phyloP scores from a whole-genome alignment of 2,113 vertebrate genomes.

The Butastur rufipennis region DNA sequence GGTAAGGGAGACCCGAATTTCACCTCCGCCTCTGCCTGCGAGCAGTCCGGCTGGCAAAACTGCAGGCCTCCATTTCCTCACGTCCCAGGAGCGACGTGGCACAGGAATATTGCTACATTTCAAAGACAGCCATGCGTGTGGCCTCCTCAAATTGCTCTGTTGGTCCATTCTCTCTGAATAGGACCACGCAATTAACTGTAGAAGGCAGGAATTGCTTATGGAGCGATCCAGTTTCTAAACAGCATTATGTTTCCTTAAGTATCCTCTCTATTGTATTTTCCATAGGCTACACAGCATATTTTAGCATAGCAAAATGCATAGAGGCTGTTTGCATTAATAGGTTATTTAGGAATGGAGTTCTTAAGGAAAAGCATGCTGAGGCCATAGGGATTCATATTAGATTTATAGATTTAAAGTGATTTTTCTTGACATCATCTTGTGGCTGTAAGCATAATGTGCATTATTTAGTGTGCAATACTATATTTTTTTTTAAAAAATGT shows the following conservation, averaged over 20 bases:
- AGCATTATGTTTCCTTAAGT: neutral
- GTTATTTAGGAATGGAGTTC: neutral
- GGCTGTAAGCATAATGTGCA: neutral
- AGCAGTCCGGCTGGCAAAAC: neutral
- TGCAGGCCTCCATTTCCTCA: neutral
- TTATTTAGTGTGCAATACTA: neutral
- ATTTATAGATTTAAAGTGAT: neutral
- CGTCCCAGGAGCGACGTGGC: neutral
- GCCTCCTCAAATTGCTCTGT: neutral
- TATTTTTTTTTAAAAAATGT: neutral
- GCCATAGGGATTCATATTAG: neutral
- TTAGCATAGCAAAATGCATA: neutral
- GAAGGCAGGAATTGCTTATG: neutral
- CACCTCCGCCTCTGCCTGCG: neutral
- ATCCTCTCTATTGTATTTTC: neutral
- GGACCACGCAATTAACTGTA: neutral
- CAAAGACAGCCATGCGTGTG: rapidly evolving
- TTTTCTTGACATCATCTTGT: neutral
- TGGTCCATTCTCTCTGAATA: neutral
- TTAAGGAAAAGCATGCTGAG: neutral
- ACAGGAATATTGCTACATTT: neutral
- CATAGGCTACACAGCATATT: neutral
- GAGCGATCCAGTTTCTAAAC: neutral
- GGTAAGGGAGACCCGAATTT: neutral
- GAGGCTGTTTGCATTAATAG: neutral